These are phyloP conservation scores for Hydropotes inermis DNA, from an alignment of 2,113 vertebrate genomes.

Conservation along the genomic window DNA sequence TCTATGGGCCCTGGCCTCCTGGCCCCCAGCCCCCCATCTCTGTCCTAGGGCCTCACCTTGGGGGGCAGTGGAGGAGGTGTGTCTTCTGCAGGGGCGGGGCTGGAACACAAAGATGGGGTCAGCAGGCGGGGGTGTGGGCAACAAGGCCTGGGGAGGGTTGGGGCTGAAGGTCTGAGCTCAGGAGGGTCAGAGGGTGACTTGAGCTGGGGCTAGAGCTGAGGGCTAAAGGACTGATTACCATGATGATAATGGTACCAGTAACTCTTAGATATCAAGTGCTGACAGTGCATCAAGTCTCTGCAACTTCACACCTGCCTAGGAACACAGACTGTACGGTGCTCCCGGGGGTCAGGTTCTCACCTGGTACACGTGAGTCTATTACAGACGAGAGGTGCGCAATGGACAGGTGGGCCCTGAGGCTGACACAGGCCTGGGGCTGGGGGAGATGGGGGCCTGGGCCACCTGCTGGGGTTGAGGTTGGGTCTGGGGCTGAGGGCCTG, in stretches of 20 bases:
- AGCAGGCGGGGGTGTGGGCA: neutral
- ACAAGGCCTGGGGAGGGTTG: neutral
- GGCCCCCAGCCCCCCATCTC: neutral
- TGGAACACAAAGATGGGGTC: slow-evolving; percentile 62
- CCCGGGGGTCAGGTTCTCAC: neutral
- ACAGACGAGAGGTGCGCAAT: accelerated
- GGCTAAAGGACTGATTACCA: neutral
- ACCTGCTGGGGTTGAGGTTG: neutral
- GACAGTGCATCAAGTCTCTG: neutral
- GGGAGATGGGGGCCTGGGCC: neutral
- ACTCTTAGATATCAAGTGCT: neutral
- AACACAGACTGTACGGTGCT: neutral
- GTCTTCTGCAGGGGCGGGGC: slow-evolving; percentile 66
- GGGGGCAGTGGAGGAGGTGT: slow-evolving; percentile 90
- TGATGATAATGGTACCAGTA: neutral
- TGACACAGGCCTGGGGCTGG: neutral
- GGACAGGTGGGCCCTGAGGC: neutral
- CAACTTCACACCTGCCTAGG: neutral
- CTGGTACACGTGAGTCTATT: accelerated
- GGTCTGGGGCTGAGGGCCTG: neutral
- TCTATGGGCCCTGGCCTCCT: neutral
- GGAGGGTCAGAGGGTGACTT: neutral
- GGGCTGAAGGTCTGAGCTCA: neutral
- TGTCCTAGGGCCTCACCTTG: slow-evolving; percentile 82
- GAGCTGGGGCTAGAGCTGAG: neutral